phyloP scores from a whole-genome alignment of 2,888 invertebrate species.

The Actias luna region DNA sequence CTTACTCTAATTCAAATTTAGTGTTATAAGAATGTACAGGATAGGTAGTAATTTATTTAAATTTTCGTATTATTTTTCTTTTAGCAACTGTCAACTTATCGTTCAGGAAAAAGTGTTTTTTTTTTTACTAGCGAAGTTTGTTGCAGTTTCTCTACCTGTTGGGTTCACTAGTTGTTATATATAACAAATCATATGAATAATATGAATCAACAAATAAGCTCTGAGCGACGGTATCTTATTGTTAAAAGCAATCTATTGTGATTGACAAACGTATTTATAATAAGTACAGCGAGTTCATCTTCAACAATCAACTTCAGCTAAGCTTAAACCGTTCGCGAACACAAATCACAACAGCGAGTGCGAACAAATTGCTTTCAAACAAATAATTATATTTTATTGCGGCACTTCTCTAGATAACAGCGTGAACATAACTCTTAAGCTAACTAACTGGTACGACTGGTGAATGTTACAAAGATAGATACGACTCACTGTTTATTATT shows the following conservation, averaged over 20 bases:
- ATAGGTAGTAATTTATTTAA: too few species aligned
- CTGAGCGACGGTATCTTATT: too few species aligned
- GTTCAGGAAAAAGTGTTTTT: too few species aligned
- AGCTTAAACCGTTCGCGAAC: constrained; percentile 32
- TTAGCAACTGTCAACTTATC: too few species aligned
- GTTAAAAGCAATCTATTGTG: not conserved
- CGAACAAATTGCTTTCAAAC: constrained; percentile 70
- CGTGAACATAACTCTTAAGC: constrained; percentile 53
- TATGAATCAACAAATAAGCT: too few species aligned
- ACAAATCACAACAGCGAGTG: constrained; percentile 66
- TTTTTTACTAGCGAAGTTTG: too few species aligned
- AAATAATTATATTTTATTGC: constrained; percentile 78
- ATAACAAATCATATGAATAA: too few species aligned
- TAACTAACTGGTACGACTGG: constrained; percentile 13
- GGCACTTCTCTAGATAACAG: constrained; percentile 59
- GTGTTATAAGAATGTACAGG: too few species aligned
- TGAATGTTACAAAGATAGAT: constrained; percentile 2
- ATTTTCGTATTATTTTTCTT: too few species aligned
- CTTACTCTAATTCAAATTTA: too few species aligned
- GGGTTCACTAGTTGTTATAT: too few species aligned
- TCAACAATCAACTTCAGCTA: constrained; percentile 6
- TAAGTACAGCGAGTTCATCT: not conserved
- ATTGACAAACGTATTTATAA: not conserved
- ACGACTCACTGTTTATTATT: constrained; percentile 10
- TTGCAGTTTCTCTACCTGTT: too few species aligned